Evolutionary conservation across 2,888 invertebrate species (phyloP), one percentile per base, ranked within the genome.

Genomic region (Timema cristinae): DNA sequence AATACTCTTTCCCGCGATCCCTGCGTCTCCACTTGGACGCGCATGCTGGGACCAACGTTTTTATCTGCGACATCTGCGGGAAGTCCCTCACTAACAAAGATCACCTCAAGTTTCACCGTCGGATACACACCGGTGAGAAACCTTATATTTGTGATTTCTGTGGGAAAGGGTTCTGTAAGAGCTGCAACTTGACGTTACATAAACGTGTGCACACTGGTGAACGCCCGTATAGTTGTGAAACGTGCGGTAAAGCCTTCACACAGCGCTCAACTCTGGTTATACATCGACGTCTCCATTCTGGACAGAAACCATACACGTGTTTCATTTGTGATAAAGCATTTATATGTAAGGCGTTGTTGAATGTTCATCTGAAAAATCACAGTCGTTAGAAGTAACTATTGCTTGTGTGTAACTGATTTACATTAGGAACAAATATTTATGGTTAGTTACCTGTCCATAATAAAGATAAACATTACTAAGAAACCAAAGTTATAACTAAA

Each of bases 201-300:
- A 77, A 81, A 70, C 77, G 84, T 10, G 81, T 82, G 8, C 85
- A 85, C 73, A 84, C 84, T 0, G 85, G 85, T 0, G 84, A 84
- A 71, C 84, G 83, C 68, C 85, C 85, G 0, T 85, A 83, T 78
- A 82, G 81, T 71, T 85, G 85, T 75, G 81, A 83, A 56, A 79
- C 83, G 68, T 86, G 86, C 73, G 81, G 81, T 4, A 86, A 84
- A 75, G 81, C 83, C 1, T 86, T 86, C 77, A 84, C 85, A 0
- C 86, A 86, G 76, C 81, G 83, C 50, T 83, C 85, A 5, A 84
- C 85, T 1, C 79, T 86, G 13, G 85, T 84, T 6, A 84, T 86
- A 68, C 86, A 87, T 75, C 81, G 81, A 73, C 79, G 84, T 6
- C 82, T 82, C 6, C 85, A 85, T 75, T 83, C 84, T 1, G 84